Conservation (phyloP, 2,113 vertebrate genomes). For the Anarrhichthys ocellatus region DNA sequence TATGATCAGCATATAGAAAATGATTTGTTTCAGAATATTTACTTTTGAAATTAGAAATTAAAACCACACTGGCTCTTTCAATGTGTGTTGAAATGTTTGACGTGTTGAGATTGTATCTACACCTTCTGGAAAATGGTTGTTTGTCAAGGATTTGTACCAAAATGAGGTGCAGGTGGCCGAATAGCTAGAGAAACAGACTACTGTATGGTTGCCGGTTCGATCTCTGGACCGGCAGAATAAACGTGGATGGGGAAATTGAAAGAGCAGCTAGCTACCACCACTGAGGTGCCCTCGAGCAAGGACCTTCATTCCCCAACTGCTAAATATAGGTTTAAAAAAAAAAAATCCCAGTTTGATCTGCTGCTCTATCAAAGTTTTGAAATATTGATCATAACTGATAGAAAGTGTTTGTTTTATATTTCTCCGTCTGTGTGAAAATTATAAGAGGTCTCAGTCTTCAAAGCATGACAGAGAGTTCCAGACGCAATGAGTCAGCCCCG, state of each 20-base stretch:
- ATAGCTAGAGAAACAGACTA: neutral
- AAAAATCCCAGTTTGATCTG: neutral
- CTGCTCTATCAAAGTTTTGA: neutral
- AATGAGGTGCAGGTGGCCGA: neutral
- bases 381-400: neutral
- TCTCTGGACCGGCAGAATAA: neutral
- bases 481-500: neutral
- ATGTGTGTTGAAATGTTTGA: neutral
- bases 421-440: neutral
- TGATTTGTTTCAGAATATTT: neutral
- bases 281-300: neutral
- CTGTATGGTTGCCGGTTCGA: neutral
- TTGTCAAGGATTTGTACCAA: neutral
- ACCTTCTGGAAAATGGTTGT: neutral
- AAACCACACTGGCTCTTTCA: neutral
- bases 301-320: neutral
- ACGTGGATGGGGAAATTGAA: neutral
- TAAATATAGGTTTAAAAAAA: neutral
- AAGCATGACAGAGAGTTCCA: neutral
- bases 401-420: neutral
- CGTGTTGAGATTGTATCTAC: neutral
- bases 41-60: neutral
- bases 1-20: neutral
- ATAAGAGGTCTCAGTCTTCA: neutral
- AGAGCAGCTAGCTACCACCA: neutral